Conservation (phyloP, 2,113 vertebrate species). For the Otolemur garnettii region DNA sequence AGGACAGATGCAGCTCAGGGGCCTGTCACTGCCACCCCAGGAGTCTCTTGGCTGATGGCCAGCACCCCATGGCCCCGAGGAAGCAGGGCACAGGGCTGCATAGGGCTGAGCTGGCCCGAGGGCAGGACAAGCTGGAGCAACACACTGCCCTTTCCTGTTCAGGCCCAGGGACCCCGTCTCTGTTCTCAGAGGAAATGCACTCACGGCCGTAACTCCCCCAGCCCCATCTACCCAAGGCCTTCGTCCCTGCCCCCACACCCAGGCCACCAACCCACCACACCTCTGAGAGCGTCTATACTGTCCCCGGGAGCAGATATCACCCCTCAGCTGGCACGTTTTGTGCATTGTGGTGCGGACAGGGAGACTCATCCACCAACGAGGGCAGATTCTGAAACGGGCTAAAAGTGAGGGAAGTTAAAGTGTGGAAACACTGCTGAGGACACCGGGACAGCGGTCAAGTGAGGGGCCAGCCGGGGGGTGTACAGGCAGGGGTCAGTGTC, state of each 20-base stretch:
- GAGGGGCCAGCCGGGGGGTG: no score
- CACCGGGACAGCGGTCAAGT: no score
- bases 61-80: background rate
- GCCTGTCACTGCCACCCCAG: background rate
- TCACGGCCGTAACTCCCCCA: fast-evolving
- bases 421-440: no score
- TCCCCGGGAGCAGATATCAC: background rate
- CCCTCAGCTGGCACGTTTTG: background rate
- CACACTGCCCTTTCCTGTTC: background rate
- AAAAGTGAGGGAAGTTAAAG: background rate
- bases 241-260: background rate
- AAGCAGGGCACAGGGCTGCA: background rate
- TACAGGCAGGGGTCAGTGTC: no score
- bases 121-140: background rate
- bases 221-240: background rate
- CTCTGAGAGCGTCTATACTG: background rate
- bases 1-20: background rate
- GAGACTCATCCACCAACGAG: no score
- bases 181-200: background rate
- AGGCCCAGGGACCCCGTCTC: background rate
- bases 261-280: background rate
- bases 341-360: no score
- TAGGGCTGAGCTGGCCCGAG: background rate
- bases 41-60: background rate
- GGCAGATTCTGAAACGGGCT: background rate